Percentiles rank a stretch among this genome's conserved stretches.
Evolutionary conservation across 2,888 invertebrate species (phyloP).

Genomic region (Andricus curvator): DNA sequence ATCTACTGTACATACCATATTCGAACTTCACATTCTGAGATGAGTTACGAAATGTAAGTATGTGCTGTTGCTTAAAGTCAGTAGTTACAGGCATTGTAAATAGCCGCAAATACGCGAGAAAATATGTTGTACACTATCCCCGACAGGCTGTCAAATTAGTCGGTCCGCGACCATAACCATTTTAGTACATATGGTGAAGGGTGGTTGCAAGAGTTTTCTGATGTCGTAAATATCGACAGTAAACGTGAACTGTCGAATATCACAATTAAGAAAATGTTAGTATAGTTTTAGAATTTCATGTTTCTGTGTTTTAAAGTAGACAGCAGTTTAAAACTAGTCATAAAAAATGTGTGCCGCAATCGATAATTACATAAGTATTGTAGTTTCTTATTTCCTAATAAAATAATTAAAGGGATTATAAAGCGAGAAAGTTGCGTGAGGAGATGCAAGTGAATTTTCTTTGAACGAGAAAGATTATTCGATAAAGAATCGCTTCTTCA

Average conservation of each 20-base stretch:
- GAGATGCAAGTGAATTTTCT: background rate
- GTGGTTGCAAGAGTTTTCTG: background rate
- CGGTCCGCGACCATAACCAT: background rate
- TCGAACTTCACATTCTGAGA: background rate
- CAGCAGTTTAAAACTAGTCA: background rate
- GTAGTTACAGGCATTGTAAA: conserved; percentile 8
- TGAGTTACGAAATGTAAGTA: background rate
- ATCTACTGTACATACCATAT: background rate
- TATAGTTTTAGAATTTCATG: background rate
- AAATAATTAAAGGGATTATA: background rate
- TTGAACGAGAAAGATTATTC: background rate
- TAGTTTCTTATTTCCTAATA: background rate
- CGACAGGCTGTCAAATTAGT: background rate
- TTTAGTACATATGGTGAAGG: conserved; percentile 8
- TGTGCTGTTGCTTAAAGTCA: background rate
- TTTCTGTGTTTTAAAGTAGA: background rate
- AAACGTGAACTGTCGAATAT: conserved; percentile 5
- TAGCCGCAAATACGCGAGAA: background rate
- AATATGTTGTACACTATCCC: background rate
- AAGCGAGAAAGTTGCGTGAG: background rate
- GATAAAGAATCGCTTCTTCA: background rate
- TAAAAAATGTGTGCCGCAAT: background rate
- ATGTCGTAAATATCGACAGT: conserved; percentile 20
- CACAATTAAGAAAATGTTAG: background rate
- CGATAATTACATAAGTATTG: background rate